Evolutionary conservation across 2,888 invertebrate species (phyloP).

Genomic region (Cremastinae sp.): DNA sequence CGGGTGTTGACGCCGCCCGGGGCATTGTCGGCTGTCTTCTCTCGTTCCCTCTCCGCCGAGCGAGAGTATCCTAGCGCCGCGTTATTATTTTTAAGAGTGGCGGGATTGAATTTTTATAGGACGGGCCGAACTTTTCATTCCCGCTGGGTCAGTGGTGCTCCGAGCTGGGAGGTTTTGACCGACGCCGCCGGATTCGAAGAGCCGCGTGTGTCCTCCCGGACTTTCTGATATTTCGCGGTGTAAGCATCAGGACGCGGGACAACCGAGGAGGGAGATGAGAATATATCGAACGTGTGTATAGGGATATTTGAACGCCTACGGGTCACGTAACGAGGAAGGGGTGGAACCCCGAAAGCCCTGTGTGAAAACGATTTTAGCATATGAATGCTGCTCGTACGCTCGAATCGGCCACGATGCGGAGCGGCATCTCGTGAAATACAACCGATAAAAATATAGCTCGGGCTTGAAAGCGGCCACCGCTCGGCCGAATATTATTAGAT

Average conservation of each 20-base stretch:
- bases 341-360: slow-evolving; percentile 65
- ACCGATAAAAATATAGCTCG: slow-evolving; percentile 72
- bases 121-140: slow-evolving; percentile 66
- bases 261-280: slow-evolving; percentile 24
- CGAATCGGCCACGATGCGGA: slow-evolving; percentile 20
- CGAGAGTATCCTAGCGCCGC: slow-evolving; percentile 66
- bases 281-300: slow-evolving; percentile 42
- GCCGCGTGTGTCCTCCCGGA: slow-evolving; percentile 8
- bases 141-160: slow-evolving; percentile 69
- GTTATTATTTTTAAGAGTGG: slow-evolving; percentile 76
- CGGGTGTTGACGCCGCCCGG: slow-evolving; percentile 36
- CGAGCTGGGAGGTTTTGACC: slow-evolving; percentile 46
- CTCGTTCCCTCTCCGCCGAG: slow-evolving; percentile 36
- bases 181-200: slow-evolving; percentile 21
- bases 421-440: slow-evolving; percentile 68
- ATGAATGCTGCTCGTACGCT: slow-evolving; percentile 69
- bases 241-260: not conserved
- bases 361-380: slow-evolving; percentile 70
- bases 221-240: slow-evolving; percentile 15
- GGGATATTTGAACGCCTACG: slow-evolving; percentile 66
- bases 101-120: slow-evolving; percentile 77
- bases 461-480: slow-evolving; percentile 65
- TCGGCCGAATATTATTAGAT: slow-evolving; percentile 67
- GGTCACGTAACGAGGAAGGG: slow-evolving; percentile 68
- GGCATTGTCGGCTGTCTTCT: slow-evolving; percentile 41